Evolutionary conservation across 2,113 vertebrate species (phyloP).

Genomic region (Microtus oregoni): DNA sequence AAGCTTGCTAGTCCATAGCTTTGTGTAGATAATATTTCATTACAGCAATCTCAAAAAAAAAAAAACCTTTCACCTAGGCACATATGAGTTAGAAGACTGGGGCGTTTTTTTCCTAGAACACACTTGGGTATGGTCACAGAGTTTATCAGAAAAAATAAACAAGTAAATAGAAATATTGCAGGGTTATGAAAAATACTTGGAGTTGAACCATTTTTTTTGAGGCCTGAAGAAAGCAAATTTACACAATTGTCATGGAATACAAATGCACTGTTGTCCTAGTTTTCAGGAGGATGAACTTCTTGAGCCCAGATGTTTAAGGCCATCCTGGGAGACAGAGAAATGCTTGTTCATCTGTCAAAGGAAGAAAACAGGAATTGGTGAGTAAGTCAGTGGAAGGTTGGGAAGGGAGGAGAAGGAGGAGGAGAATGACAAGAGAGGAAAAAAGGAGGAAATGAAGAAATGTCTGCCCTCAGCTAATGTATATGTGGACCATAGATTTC

Average conservation of each 20-base stretch:
- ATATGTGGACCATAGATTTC: not conserved
- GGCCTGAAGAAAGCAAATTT: not conserved
- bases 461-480: not conserved
- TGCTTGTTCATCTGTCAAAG: not conserved
- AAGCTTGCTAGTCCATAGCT: rapidly evolving
- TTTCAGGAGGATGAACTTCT: not conserved
- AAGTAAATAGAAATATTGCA: not conserved
- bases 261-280: not conserved
- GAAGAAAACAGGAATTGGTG: too few species aligned
- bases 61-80: not conserved
- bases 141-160: not conserved
- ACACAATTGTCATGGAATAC: not conserved
- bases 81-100: not conserved
- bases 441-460: not conserved
- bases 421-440: not conserved
- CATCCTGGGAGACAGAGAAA: not conserved
- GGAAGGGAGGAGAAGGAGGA: too few species aligned
- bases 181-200: not conserved
- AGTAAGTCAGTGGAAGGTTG: not conserved
- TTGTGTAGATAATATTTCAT: not conserved
- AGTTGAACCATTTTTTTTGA: not conserved
- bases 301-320: not conserved
- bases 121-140: rapidly evolving
- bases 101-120: rapidly evolving
- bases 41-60: too few species aligned